Base-by-base conservation (phyloP, 2,888 invertebrate genomes). In the Molanna angustata region DNA sequence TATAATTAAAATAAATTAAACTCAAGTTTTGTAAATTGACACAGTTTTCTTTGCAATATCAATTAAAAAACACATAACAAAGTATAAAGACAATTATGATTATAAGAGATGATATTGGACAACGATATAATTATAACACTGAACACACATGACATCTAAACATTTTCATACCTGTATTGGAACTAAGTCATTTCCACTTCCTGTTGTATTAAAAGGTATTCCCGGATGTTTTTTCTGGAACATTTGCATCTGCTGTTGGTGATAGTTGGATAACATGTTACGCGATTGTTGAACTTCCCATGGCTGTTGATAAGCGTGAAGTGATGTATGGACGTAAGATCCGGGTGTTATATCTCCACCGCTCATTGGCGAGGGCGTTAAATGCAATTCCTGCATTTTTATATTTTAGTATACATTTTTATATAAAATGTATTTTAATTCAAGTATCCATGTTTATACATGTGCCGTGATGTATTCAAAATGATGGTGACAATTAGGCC, bases 201-300 rank as follows among this genome's bases (percentile, higher is more conserved):
- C 61, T 69, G 79, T 73, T 69, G 74, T 70, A 62, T 75, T 74
- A 73, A 76, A 76, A 69, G 72, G 74, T 71, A 76, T 73, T 67
- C 77, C 76, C 65, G 76, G 76, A 69, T 76, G 76, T 70, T 76
- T 76, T 72, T 73, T 75, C 53, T 60, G 59, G 44, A 46, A 52
- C 33, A 56, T 42, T 54, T 60, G 59, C 52, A 58, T 42, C 49
- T 61, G 61, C 47, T 61, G 58, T 44, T 59, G 56, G 21, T 53
- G 54, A 71, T 75, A 75, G 71, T 74, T 53, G 37, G 56, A 50
- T 22, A 43, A 51, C 43, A 59, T 58, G 33, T 37, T 75, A 69
- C 82, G 75, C 65, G 80, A 77, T 68, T 81, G 81, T 66, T 78
- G 76, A 70, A 83, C 72, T 74, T 84, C 83, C 84, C 84, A 84